Base-by-base conservation (phyloP, 1,140 invertebrate genomes). In the Zaprionus taronus region DNA sequence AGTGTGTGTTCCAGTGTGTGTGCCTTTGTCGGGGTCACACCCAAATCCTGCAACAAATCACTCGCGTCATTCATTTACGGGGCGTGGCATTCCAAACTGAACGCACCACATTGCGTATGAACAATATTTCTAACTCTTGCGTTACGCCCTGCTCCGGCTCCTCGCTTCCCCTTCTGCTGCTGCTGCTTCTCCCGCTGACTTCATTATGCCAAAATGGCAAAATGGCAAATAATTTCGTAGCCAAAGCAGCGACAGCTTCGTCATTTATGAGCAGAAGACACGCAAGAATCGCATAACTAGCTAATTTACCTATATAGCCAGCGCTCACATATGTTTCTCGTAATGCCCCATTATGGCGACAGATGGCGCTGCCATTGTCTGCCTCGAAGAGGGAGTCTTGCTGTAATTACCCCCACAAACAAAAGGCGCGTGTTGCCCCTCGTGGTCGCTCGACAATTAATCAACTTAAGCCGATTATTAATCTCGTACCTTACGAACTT, bases 401-500 rank as follows among this genome's bases (percentile, higher is more conserved):
- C 22, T 53, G 44, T 60, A 64, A 76, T 76, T 71, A 41, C 44
- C n/a, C 14, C 36, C 7, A 64, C 26, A 17, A 31, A 49, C 77
- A 86, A 86, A 80, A 72, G 83, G 55, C 72, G 63, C 44, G 63
- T 76, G 77, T 72, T 53, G 9, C 69, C 12, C 11, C 41, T 44
- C 36, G 7, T 65, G 36, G 44, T 24, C 62, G 62, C n/a, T 65
- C 51, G 60, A 56, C 49, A 83, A 87, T 87, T 89, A 87, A 87
- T 87, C 83, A 87, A 81, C 67, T 68, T 84, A 80, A 89, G 72
- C 77, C 64, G 80, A 78, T 87, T 87, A 87, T 80, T 66, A 63
- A 79, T 70, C 74, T 69, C 47, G 65, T 41, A 31, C 53, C 28
- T 62, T 17, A 47, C 58, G 75, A 41, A 36, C 58, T 41, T 62